Evolutionary conservation across 2,888 invertebrate species (phyloP).

Genomic region (Machimus rusticus): DNA sequence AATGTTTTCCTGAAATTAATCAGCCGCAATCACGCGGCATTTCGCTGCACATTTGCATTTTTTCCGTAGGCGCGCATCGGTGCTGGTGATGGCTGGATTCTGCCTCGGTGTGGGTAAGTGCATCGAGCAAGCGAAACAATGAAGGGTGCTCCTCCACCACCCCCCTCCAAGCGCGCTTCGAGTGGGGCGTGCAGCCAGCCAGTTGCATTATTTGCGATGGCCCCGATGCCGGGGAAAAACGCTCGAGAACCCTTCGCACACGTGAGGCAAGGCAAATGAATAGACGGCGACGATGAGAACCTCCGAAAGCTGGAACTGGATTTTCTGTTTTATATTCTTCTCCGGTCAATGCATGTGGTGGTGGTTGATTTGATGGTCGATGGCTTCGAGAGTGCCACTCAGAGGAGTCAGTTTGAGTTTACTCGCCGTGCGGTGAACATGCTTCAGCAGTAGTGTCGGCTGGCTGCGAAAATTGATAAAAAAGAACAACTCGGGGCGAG

Average conservation of each 20-base stretch:
- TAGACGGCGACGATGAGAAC: not conserved
- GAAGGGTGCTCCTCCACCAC: not conserved
- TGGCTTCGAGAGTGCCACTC: conserved; percentile 58
- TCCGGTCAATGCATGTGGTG: conserved; percentile 39
- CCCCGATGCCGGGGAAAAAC: conserved; percentile 7
- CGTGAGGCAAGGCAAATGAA: conserved; percentile 11
- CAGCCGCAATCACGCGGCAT: not conserved
- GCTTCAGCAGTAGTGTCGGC: conserved; percentile 49
- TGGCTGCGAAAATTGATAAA: not conserved
- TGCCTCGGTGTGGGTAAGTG: not conserved
- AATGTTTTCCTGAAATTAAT: conserved; percentile 3
- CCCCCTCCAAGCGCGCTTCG: not conserved
- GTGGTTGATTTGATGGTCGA: conserved; percentile 54
- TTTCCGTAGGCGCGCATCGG: not conserved
- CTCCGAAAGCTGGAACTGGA: conserved; percentile 17
- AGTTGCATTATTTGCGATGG: conserved; percentile 29
- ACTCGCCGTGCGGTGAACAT: conserved; percentile 63
- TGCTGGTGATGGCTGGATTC: not conserved
- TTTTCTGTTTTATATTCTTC: conserved; percentile 23
- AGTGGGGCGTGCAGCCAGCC: not conserved
- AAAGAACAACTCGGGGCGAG: not conserved
- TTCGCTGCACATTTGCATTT: conserved; percentile 5
- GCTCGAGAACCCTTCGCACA: conserved; percentile 1
- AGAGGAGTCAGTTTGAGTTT: conserved; percentile 62
- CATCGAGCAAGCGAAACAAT: conserved; percentile 1